phyloP scores from a whole-genome alignment of 1,140 invertebrate species.

The Leucophenga varia region DNA sequence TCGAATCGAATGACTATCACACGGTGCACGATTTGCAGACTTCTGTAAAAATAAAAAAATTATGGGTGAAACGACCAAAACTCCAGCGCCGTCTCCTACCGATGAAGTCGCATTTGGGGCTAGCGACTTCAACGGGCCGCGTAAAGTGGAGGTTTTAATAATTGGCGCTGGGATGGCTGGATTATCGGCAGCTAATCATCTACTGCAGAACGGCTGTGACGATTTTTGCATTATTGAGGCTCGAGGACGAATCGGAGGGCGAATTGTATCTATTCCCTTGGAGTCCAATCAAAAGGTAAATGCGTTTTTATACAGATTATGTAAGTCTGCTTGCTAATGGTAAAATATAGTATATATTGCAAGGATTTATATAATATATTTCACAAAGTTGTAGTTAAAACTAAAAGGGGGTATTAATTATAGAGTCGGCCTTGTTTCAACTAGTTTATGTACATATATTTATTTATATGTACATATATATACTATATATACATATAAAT shows the following conservation, averaged over 20 bases:
- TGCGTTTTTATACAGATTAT: slow-evolving; percentile 28
- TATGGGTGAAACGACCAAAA: slow-evolving; percentile 22
- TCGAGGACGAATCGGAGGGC: slow-evolving; percentile 74
- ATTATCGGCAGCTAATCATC: slow-evolving; percentile 79
- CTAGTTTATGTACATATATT: too few species aligned
- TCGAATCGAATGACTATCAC: too few species aligned
- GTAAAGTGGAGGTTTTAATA: slow-evolving; percentile 70
- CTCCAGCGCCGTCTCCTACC: slow-evolving; percentile 45
- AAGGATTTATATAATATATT: slow-evolving; percentile 5
- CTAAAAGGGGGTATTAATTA: background rate
- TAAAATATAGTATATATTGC: background rate
- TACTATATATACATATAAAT: too few species aligned
- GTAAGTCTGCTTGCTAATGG: slow-evolving; percentile 16
- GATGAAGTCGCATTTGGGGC: slow-evolving; percentile 29
- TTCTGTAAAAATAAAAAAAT: background rate
- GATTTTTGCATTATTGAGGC: slow-evolving; percentile 82
- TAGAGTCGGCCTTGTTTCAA: too few species aligned
- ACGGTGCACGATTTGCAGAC: too few species aligned
- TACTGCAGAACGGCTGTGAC: slow-evolving; percentile 76
- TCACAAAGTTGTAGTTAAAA: too few species aligned
- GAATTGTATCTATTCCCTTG: slow-evolving; percentile 74
- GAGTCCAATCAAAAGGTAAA: slow-evolving; percentile 63
- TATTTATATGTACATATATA: too few species aligned
- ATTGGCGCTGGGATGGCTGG: slow-evolving; percentile 87
- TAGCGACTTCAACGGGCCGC: slow-evolving; percentile 16